Base-by-base conservation (phyloP, 2,113 vertebrate species). In the Mugil cephalus region DNA sequence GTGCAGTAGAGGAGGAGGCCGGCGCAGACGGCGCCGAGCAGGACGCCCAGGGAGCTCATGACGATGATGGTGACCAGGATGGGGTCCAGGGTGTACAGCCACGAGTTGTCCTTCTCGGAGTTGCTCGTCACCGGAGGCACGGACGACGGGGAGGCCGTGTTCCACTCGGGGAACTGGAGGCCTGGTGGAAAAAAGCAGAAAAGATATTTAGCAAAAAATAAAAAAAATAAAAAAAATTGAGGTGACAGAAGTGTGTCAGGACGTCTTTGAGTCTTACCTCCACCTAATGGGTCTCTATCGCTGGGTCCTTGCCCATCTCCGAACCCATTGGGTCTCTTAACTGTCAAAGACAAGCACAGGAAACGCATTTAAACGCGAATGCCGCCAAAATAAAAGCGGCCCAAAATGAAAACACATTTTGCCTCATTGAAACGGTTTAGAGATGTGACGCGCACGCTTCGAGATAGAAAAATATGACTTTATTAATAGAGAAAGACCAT, bases 41-140 rank as follows among this genome's bases (percentile, higher is more conserved):
- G 94, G 36, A 99, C 97, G 0, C 98, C 98, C 4, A 99, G 95
- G 0, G 97, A 97, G 83, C 97, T 98, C 98, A 99, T 98, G 4
- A 98, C 97, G 43, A 99, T 99, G 87, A 99, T 99, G 89, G 98
- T 99, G 71, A 99, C 96, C 87, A 99, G 95, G 82, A 99, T 99
- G 84, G 98, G 98, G 71, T 99, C 98, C 82, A 99, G 87, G 0
- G 96, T 97, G 91, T 96, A 97, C 0, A 99, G 93, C 98, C 98
- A 99, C 42, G 92, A 95, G 93, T 97, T 98, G 74, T 97, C 98
- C 86, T 96, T 97, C 84, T 96, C 95, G 0, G 96, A 89, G 2
- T 94, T 90, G 0, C 92, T 89, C 0, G 93, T 95, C 65, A 92
- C 93, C 0, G 93, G 90, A 8, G 93, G 86, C 3, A 92, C 93